A percentile compares a stretch with the other conserved stretches of the same genome.
phyloP scores from a whole-genome alignment of 2,797 vertebrate genomes.

The Stomatorhinus walkeri region DNA sequence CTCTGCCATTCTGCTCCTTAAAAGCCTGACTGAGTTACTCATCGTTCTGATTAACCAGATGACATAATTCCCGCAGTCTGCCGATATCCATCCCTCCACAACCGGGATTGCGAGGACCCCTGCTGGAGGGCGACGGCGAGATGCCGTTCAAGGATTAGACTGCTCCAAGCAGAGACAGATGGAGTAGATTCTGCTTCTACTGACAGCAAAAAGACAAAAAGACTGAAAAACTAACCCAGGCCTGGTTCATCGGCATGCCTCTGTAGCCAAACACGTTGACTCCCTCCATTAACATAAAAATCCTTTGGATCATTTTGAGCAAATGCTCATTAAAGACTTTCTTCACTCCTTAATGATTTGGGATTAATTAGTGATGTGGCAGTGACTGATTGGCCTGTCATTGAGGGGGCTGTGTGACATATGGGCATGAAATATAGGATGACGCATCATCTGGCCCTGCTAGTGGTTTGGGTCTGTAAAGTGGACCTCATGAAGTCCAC shows the following conservation, averaged over 20 bases:
- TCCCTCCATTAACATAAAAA: neutral
- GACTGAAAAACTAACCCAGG: neutral
- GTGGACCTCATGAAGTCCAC: neutral
- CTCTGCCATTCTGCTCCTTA: neutral
- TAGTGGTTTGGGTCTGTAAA: neutral
- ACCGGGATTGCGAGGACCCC: neutral
- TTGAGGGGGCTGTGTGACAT: neutral
- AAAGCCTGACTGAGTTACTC: neutral
- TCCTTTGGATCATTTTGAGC: neutral
- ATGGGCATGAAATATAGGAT: neutral
- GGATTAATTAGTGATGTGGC: neutral
- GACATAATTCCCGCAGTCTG: conserved; percentile 3
- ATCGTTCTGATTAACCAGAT: neutral
- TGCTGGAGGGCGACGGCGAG: neutral
- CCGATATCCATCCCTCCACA: neutral
- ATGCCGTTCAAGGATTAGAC: neutral
- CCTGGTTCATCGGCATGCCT: neutral
- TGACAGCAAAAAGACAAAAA: conserved; percentile 7
- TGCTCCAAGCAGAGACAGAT: neutral
- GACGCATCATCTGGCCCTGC: neutral
- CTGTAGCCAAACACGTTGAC: neutral
- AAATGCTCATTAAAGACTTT: neutral
- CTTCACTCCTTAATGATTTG: neutral
- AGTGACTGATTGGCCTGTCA: conserved; percentile 11
- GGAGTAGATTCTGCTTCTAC: neutral